phyloP scores from a whole-genome alignment of 2,113 vertebrate species.

The Noctilio leporinus region DNA sequence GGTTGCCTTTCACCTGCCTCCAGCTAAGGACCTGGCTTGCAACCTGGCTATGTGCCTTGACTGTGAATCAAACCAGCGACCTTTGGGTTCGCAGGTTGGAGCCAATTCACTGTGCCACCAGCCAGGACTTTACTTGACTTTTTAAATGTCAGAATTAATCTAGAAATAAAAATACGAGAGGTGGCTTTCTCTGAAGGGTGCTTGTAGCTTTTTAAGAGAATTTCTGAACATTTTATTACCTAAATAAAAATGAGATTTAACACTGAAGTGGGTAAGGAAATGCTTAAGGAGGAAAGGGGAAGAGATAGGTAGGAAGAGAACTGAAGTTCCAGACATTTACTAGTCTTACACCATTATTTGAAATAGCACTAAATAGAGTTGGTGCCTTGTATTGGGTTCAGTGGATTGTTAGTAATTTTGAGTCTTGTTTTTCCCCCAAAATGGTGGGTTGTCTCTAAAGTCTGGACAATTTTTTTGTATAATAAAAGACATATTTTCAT shows the following conservation, averaged over 20 bases:
- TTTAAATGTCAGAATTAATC: conserved; percentile 16
- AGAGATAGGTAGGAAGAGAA: neutral
- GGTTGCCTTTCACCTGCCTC: too few species aligned
- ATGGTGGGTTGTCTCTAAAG: too few species aligned
- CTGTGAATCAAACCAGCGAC: too few species aligned
- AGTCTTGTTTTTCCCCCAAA: neutral
- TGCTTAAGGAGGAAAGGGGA: neutral
- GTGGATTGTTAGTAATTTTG: neutral
- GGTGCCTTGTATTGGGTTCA: neutral
- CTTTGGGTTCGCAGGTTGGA: too few species aligned
- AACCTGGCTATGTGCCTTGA: too few species aligned
- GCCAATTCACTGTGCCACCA: too few species aligned
- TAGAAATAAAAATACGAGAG: neutral
- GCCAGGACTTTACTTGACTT: too few species aligned
- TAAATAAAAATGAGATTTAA: neutral
- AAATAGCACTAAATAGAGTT: neutral
- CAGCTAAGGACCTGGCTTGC: too few species aligned
- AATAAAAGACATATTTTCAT: too few species aligned
- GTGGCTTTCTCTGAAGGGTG: neutral
- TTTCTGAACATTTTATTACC: conserved; percentile 9
- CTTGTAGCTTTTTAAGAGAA: neutral
- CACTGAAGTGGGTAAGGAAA: neutral
- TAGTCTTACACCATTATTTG: neutral
- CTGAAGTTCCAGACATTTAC: neutral
- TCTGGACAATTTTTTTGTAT: too few species aligned